Evolutionary conservation across 2,888 invertebrate genomes (phyloP).

Genomic region (Synanthedon formicaeformis): DNA sequence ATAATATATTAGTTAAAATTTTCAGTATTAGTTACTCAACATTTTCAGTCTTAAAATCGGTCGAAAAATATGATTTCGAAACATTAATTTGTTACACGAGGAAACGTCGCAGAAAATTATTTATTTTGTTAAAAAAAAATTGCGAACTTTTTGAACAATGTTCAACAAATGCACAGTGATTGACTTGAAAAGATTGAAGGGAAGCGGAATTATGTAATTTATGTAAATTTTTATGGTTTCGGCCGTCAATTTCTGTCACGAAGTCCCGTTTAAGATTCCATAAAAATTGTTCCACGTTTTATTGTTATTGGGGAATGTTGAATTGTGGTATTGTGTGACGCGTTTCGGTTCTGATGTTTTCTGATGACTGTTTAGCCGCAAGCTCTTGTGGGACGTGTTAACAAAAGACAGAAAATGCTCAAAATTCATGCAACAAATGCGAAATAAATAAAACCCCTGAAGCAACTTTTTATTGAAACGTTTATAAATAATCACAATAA

Average conservation of each 20-base stretch:
- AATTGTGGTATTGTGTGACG: constrained; percentile 35
- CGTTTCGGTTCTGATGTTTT: constrained; percentile 13
- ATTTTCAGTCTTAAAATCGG: too few relatives aligned
- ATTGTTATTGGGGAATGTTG: constrained; percentile 18
- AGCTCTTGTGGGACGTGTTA: neutral
- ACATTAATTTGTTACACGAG: too few relatives aligned
- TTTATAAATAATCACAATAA: too few relatives aligned
- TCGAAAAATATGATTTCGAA: too few relatives aligned
- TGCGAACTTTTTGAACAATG: too few relatives aligned
- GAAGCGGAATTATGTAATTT: constrained; percentile 41
- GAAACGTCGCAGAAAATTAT: too few relatives aligned
- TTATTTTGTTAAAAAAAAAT: too few relatives aligned
- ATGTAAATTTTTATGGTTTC: constrained; percentile 38
- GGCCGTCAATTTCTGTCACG: constrained; percentile 17
- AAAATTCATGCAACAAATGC: neutral
- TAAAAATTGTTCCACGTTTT: constrained; percentile 20
- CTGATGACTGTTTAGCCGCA: neutral
- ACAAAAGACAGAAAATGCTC: neutral
- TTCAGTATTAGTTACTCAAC: too few relatives aligned
- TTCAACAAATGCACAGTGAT: neutral
- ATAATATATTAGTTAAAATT: too few relatives aligned
- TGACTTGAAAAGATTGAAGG: constrained; percentile 19
- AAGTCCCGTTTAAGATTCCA: constrained; percentile 29
- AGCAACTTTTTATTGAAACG: too few relatives aligned
- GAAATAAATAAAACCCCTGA: too few relatives aligned